Conservation (phyloP, 2,888 invertebrate genomes). For the Pyrrhia umbra region DNA sequence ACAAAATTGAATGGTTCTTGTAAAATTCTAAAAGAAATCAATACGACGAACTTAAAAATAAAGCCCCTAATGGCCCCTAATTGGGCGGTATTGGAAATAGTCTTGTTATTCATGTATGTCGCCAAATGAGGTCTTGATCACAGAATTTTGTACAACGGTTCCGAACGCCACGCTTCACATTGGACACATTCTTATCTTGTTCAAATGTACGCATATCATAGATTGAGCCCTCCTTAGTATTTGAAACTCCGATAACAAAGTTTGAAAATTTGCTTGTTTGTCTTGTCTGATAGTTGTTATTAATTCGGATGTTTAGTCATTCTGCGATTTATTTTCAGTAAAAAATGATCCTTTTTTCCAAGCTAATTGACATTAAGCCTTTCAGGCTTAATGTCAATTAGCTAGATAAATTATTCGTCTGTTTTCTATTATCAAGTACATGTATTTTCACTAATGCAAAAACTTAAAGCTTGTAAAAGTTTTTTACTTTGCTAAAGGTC, state of each 20-base stretch:
- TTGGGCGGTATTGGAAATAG: conserved; percentile 30
- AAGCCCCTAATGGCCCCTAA: conserved; percentile 23
- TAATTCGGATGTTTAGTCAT: background rate
- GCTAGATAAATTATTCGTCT: too few species aligned
- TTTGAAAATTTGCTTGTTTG: background rate
- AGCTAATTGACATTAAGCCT: too few species aligned
- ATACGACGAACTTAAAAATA: conserved; percentile 8
- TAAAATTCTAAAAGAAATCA: background rate
- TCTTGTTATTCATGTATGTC: conserved; percentile 47
- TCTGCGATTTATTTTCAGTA: conserved; percentile 1
- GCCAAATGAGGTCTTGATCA: conserved; percentile 42
- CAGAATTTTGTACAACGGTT: conserved; percentile 33
- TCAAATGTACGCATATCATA: conserved; percentile 22
- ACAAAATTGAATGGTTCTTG: background rate
- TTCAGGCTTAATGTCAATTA: too few species aligned
- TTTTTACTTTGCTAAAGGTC: conserved; percentile 82
- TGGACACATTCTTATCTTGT: conserved; percentile 41
- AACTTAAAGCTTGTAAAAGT: conserved; percentile 77
- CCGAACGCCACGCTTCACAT: conserved; percentile 17
- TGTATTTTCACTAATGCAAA: conserved; percentile 67
- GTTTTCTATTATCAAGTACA: conserved; percentile 3
- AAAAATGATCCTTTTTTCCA: too few species aligned
- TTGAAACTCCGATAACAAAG: conserved; percentile 12
- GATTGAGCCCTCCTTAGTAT: conserved; percentile 14
- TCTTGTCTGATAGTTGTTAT: background rate